phyloP scores from a whole-genome alignment of 1,140 invertebrate species.

The Bilobella aurantiaca region DNA sequence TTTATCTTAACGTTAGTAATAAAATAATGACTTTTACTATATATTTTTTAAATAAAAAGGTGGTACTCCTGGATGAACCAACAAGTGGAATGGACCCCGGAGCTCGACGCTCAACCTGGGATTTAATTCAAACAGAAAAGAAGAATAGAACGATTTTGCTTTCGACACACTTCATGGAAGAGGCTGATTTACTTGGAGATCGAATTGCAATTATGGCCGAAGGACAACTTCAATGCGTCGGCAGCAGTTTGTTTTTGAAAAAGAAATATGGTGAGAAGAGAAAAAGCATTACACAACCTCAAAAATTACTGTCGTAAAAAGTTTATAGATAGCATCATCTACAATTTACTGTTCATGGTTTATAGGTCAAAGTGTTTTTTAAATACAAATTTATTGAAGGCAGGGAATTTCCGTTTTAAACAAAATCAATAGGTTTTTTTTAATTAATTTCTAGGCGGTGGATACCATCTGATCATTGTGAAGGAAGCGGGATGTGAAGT shows the following conservation, averaged over 20 bases:
- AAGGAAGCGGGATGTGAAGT: conserved; percentile 42
- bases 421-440: too few species aligned
- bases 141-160: conserved; percentile 49
- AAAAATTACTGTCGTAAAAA: too few species aligned
- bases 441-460: conserved; percentile 38
- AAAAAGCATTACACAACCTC: too few species aligned
- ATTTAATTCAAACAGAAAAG: conserved; percentile 47
- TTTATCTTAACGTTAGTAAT: too few species aligned
- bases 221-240: conserved; percentile 48
- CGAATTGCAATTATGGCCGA: conserved; percentile 51
- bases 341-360: too few species aligned
- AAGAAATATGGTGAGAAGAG: conserved; percentile 51
- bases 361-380: too few species aligned
- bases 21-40: too few species aligned
- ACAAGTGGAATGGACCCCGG: conserved; percentile 73
- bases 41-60: too few species aligned
- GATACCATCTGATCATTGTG: conserved; percentile 46
- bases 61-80: conserved; percentile 62
- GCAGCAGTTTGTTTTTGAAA: conserved; percentile 49
- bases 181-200: conserved; percentile 41
- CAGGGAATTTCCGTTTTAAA: too few species aligned
- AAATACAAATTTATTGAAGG: too few species aligned
- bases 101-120: conserved; percentile 78
- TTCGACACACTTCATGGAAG: conserved; percentile 46
- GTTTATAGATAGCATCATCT: too few species aligned